A percentile compares a stretch with the other conserved stretches of the same genome.
These are phyloP conservation scores for Catharus ustulatus DNA, from an alignment of 2,797 vertebrate genomes.

Conservation along the genomic window DNA sequence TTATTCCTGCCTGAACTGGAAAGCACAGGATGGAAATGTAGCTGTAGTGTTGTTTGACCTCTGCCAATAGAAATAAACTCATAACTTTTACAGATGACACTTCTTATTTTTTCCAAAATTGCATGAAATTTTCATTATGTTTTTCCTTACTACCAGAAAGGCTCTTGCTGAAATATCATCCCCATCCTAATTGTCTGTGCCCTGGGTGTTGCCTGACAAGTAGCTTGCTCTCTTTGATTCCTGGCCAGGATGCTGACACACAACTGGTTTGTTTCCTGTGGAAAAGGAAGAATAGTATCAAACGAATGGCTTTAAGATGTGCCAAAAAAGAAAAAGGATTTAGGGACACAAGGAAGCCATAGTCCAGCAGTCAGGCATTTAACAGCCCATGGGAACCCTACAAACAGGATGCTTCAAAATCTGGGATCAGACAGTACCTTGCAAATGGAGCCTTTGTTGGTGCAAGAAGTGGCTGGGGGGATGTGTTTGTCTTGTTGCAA, in stretches of 20 bases:
- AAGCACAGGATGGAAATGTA: not conserved
- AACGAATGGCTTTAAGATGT: not conserved
- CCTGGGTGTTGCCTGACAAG: not conserved
- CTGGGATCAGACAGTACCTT: not conserved
- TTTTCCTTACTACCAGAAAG: not conserved
- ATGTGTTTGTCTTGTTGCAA: not conserved
- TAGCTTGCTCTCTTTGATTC: conserved; percentile 24
- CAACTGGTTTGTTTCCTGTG: conserved; percentile 27
- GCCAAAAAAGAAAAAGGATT: not conserved
- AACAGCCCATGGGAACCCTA: not conserved
- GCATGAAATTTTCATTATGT: not conserved
- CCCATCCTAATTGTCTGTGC: not conserved
- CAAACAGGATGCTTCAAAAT: not conserved
- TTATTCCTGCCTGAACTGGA: not conserved
- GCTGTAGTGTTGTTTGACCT: not conserved
- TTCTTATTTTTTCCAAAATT: not conserved
- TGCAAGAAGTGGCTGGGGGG: accelerated
- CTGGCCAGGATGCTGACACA: conserved; percentile 37
- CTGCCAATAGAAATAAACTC: not conserved
- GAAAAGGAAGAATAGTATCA: conserved; percentile 28
- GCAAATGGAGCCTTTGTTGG: not conserved
- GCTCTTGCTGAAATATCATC: not conserved
- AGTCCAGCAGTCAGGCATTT: not conserved
- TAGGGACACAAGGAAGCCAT: not conserved
- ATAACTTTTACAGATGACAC: not conserved